phyloP scores from a whole-genome alignment of 2,797 vertebrate species.

The Microchirus variegatus region DNA sequence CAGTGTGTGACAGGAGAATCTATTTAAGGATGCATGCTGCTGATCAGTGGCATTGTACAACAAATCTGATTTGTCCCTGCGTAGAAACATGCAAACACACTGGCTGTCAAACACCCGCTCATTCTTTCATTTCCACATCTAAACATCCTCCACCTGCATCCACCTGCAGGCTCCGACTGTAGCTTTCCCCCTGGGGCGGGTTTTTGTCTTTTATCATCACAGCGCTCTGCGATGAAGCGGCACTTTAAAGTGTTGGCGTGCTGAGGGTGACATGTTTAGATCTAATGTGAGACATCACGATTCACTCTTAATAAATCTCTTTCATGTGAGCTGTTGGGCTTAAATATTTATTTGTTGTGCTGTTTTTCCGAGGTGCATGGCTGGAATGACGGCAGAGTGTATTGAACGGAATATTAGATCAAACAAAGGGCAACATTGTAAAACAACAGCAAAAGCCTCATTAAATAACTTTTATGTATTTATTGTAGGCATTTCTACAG shows the following conservation, averaged over 20 bases:
- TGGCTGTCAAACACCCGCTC: constrained; percentile 7
- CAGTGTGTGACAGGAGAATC: not conserved
- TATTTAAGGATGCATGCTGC: not conserved
- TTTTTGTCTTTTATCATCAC: constrained; percentile 16
- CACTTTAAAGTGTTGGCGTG: constrained; percentile 30
- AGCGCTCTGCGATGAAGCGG: constrained; percentile 29
- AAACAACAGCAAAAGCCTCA: no score
- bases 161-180: constrained; percentile 28
- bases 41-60: not conserved
- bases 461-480: no score
- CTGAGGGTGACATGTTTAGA: constrained; percentile 32
- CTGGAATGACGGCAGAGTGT: constrained; percentile 7
- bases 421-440: constrained; percentile 10
- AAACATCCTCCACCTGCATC: constrained; percentile 33
- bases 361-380: constrained; percentile 5
- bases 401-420: constrained; percentile 29
- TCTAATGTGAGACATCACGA: constrained; percentile 19
- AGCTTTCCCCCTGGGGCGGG: constrained; percentile 2
- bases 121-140: constrained; percentile 15
- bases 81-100: not conserved
- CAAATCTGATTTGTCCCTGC: not conserved
- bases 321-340: constrained; percentile 29
- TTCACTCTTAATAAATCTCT: constrained; percentile 24
- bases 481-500: no score
- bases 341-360: constrained; percentile 50